Conservation (phyloP, 2,888 invertebrate species). For the Pterobdella sp. region DNA sequence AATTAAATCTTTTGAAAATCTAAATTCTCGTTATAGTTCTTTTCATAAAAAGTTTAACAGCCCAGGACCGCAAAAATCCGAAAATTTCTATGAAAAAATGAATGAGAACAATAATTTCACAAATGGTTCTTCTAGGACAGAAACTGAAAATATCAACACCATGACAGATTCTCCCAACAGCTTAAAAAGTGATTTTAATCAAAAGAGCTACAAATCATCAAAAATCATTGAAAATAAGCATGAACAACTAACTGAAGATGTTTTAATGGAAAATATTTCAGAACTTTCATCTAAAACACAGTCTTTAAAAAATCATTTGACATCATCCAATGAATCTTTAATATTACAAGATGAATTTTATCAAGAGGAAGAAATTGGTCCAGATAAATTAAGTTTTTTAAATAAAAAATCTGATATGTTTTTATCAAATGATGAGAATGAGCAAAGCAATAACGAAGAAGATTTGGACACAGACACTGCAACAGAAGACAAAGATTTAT, state of each 20-base stretch:
- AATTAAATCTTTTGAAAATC: slow-evolving; percentile 3
- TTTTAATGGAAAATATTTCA: background rate
- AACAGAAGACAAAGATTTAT: slow-evolving; percentile 9
- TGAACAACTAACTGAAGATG: background rate
- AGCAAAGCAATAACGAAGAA: slow-evolving; percentile 1
- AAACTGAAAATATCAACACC: too few relatives aligned
- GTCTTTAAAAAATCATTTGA: too few relatives aligned
- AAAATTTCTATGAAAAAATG: background rate
- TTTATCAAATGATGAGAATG: background rate
- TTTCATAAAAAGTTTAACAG: background rate
- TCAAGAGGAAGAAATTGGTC: slow-evolving; percentile 13
- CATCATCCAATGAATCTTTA: background rate
- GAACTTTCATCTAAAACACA: too few relatives aligned
- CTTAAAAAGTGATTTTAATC: background rate
- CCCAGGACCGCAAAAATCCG: background rate
- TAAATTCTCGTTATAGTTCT: background rate
- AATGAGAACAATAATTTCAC: too few relatives aligned
- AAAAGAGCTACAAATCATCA: background rate
- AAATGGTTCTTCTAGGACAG: too few relatives aligned
- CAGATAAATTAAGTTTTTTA: background rate
- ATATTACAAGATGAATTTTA: slow-evolving; percentile 4
- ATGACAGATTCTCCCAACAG: too few relatives aligned
- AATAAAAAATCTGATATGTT: background rate
- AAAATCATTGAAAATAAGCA: background rate
- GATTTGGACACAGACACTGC: slow-evolving; percentile 7